Conservation (phyloP, 2,888 invertebrate species). For the Vanessa cardui region DNA sequence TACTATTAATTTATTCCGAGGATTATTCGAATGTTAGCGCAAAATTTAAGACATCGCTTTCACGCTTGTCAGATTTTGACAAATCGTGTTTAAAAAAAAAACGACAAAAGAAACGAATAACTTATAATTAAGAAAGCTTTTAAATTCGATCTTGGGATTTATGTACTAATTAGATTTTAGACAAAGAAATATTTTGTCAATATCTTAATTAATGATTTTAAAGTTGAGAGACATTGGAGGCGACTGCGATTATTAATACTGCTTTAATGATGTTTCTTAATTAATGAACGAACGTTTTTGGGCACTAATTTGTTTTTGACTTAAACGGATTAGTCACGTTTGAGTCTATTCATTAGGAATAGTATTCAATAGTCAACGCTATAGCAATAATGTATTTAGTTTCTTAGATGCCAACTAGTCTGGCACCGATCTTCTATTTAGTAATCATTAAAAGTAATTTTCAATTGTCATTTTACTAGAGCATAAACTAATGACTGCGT, state of each 20-base stretch:
- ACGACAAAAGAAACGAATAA: background rate
- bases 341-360: too few relatives aligned
- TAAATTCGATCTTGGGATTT: background rate
- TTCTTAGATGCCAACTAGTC: too few relatives aligned
- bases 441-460: too few relatives aligned
- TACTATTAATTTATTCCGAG: slow-evolving; percentile 73
- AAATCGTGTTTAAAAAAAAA: background rate
- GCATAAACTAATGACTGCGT: too few relatives aligned
- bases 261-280: slow-evolving; percentile 53
- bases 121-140: background rate
- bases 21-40: slow-evolving; percentile 65
- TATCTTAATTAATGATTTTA: slow-evolving; percentile 61
- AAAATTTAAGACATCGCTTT: slow-evolving; percentile 52
- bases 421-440: too few relatives aligned
- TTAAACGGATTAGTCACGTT: too few relatives aligned
- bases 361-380: too few relatives aligned
- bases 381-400: too few relatives aligned
- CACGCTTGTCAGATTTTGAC: background rate
- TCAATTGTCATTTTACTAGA: too few relatives aligned
- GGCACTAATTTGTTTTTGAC: too few relatives aligned
- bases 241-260: slow-evolving; percentile 39
- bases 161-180: background rate
- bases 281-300: slow-evolving; percentile 20
- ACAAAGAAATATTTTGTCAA: slow-evolving; percentile 30
- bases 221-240: slow-evolving; percentile 46